These are phyloP conservation scores for Riptortus pedestris DNA, from an alignment of 1,140 invertebrate genomes.

Conservation along the genomic window DNA sequence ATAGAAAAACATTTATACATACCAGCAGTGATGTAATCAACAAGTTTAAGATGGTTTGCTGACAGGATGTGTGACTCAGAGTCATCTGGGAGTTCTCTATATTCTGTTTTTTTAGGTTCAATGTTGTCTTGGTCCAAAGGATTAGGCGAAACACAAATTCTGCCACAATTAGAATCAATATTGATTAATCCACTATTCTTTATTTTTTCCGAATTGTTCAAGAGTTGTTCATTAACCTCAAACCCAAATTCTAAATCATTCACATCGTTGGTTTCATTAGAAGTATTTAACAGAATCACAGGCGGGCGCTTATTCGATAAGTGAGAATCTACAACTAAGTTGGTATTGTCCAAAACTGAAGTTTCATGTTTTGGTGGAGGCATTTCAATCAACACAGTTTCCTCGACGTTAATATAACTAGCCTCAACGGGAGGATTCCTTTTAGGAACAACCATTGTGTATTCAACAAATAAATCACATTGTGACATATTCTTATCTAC, in stretches of 20 bases:
- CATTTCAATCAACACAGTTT: constrained; percentile 29
- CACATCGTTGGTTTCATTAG: neutral
- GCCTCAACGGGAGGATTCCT: constrained; percentile 16
- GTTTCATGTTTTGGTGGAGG: constrained; percentile 6
- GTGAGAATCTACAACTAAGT: neutral
- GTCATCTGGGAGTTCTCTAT: neutral
- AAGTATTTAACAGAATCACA: constrained; percentile 30
- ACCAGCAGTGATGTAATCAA: neutral
- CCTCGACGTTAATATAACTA: constrained; percentile 24
- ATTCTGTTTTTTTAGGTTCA: neutral
- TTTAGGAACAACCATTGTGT: constrained; percentile 24
- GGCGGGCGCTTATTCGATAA: constrained; percentile 25
- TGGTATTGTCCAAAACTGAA: constrained; percentile 6
- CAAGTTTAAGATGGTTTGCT: neutral
- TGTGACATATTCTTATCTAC: neutral
- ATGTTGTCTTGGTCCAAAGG: neutral
- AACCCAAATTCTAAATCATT: constrained; percentile 31
- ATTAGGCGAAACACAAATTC: neutral
- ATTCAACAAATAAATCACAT: constrained; percentile 28
- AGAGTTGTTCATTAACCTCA: constrained; percentile 30
- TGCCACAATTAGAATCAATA: neutral
- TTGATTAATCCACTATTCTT: constrained; percentile 10
- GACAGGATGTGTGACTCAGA: neutral
- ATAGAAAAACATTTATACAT: neutral
- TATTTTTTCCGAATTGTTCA: constrained; percentile 9